phyloP scores from a whole-genome alignment of 2,113 vertebrate species.

The Oceanites oceanicus region DNA sequence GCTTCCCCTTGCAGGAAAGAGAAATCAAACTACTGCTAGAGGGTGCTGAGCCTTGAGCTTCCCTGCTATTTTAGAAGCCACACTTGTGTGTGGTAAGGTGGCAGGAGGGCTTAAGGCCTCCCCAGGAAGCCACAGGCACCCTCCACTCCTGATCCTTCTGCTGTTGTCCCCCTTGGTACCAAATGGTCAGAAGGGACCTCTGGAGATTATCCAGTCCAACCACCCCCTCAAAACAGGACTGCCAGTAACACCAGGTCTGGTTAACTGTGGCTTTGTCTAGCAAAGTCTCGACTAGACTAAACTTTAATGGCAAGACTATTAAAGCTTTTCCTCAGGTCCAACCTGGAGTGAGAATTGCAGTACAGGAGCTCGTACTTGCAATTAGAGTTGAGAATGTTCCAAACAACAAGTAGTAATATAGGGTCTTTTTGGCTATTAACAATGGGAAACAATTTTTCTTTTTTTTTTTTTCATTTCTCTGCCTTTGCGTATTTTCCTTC shows the following conservation, averaged over 20 bases:
- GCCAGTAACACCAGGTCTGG: neutral
- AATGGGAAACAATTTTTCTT: neutral
- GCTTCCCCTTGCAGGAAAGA: neutral
- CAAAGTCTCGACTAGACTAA: neutral
- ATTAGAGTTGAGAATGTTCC: neutral
- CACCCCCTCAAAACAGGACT: neutral
- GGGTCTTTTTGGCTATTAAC: neutral
- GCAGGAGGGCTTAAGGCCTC: neutral
- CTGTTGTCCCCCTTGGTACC: neutral
- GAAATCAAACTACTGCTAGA: neutral
- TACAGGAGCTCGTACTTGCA: neutral
- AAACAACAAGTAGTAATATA: neutral
- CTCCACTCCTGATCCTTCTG: neutral
- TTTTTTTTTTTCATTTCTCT: neutral
- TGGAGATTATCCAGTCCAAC: neutral
- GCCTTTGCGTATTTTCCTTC: neutral
- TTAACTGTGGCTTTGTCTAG: neutral
- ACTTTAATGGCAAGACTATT: neutral
- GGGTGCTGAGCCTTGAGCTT: neutral
- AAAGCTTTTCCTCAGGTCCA: neutral
- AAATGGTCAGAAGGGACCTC: neutral
- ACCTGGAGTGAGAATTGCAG: accelerated
- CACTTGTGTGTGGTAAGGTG: neutral
- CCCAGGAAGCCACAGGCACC: neutral
- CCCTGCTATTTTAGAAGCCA: neutral